Evolutionary conservation across 2,113 vertebrate species (phyloP).

Genomic region (Thunnus thynnus): DNA sequence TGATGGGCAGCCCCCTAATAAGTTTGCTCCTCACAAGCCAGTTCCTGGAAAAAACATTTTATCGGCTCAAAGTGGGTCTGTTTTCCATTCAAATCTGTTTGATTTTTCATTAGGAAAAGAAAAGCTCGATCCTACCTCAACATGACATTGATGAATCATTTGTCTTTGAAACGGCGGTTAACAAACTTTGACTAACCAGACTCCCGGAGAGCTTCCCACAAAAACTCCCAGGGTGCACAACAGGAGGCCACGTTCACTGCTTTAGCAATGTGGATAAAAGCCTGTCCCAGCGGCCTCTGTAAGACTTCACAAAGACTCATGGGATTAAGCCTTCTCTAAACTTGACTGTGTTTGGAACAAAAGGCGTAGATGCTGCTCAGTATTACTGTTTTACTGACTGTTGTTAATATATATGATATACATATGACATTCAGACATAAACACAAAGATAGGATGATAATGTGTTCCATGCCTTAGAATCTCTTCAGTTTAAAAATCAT

Average conservation of each 20-base stretch:
- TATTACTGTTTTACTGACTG: slow-evolving; percentile 35
- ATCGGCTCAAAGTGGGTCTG: slow-evolving; percentile 36
- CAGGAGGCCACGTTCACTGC: slow-evolving; percentile 55
- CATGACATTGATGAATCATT: slow-evolving; percentile 69
- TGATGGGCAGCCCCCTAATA: slow-evolving; percentile 17
- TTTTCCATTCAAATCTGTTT: slow-evolving; percentile 51
- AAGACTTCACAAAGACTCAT: slow-evolving; percentile 30
- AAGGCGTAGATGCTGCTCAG: slow-evolving; percentile 28
- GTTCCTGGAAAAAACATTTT: slow-evolving; percentile 51
- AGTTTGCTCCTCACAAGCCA: slow-evolving; percentile 10
- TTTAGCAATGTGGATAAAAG: slow-evolving; percentile 53
- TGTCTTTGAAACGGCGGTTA: slow-evolving; percentile 65
- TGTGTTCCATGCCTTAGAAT: slow-evolving; percentile 30
- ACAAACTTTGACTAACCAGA: slow-evolving; percentile 68
- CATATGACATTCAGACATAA: neutral
- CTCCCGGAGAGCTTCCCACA: slow-evolving; percentile 69
- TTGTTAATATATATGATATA: neutral
- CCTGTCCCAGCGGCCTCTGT: slow-evolving; percentile 24
- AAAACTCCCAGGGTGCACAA: slow-evolving; percentile 48
- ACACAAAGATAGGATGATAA: slow-evolving; percentile 28
- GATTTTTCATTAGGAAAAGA: slow-evolving; percentile 60
- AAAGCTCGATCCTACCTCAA: slow-evolving; percentile 9
- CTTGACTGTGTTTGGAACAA: slow-evolving; percentile 60
- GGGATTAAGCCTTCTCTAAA: slow-evolving; percentile 49
- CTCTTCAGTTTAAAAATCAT: slow-evolving; percentile 43